Conservation (phyloP, 2,888 invertebrate species). For the Watsonalla cultraria region DNA sequence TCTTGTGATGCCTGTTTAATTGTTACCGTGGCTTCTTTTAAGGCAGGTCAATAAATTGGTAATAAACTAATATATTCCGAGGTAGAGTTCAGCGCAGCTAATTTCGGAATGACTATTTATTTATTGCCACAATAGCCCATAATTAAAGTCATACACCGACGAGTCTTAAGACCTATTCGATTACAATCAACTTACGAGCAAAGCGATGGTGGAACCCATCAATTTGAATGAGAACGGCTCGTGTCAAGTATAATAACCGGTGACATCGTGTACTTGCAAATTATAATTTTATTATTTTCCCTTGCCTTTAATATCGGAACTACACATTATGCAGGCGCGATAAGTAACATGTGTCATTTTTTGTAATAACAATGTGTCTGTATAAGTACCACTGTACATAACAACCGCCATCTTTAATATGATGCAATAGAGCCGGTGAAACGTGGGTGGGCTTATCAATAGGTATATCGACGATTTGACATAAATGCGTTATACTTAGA, state of each 20-base stretch:
- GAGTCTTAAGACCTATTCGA: not conserved
- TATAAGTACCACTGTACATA: conserved; percentile 20
- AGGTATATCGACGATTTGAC: conserved; percentile 71
- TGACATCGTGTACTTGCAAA: conserved; percentile 17
- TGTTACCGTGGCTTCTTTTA: no score
- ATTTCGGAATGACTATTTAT: not conserved
- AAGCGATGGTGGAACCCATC: conserved; percentile 2
- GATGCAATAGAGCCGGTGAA: conserved; percentile 54
- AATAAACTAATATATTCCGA: not conserved
- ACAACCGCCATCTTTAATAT: conserved; percentile 54
- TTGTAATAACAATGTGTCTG: conserved; percentile 38
- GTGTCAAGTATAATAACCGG: conserved; percentile 21
- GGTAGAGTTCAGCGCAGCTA: not conserved
- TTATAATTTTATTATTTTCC: conserved; percentile 19
- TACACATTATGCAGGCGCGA: conserved; percentile 16
- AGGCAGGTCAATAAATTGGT: not conserved
- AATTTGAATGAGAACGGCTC: conserved; percentile 11
- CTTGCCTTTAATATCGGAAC: conserved; percentile 13
- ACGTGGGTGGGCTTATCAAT: conserved; percentile 74
- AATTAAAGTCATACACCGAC: no score
- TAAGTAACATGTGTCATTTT: conserved; percentile 39
- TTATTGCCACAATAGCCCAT: no score
- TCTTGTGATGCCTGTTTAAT: not conserved
- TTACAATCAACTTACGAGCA: not conserved
- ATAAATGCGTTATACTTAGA: conserved; percentile 76